Conservation (phyloP, 2,797 vertebrate genomes). For the Hemitrygon akajei region DNA sequence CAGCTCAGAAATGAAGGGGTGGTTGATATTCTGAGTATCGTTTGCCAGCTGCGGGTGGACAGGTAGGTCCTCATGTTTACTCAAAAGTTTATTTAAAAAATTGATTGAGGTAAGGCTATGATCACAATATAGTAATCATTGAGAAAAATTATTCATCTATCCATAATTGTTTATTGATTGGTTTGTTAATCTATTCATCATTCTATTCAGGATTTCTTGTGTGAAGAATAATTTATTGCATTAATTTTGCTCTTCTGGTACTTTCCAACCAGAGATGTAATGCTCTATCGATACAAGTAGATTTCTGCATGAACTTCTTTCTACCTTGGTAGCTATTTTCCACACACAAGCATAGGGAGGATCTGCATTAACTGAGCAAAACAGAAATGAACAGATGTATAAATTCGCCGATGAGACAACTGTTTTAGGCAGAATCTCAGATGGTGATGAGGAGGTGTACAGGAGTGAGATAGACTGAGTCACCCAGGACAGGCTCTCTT, state of each 20-base stretch:
- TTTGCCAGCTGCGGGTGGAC: slow-evolving; percentile 82
- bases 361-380: background rate
- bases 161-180: background rate
- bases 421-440: no score
- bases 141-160: background rate
- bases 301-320: slow-evolving; percentile 30
- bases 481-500: no score
- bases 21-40: slow-evolving; percentile 77
- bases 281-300: background rate
- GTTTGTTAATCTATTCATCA: background rate
- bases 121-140: background rate
- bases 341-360: slow-evolving; percentile 40
- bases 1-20: slow-evolving; percentile 77
- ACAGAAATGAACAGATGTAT: no score
- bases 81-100: background rate
- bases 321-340: slow-evolving; percentile 40
- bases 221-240: background rate
- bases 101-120: background rate
- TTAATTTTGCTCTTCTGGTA: background rate
- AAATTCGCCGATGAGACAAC: no score
- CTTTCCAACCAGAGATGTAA: background rate
- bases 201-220: background rate
- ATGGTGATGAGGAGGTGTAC: no score
- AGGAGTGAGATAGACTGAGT: no score
- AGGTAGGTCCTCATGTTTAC: slow-evolving; percentile 58